Evolutionary conservation across 2,797 vertebrate species (phyloP), one percentile per base, ranked within the genome.

Genomic region (Xiphophorus birchmanni): DNA sequence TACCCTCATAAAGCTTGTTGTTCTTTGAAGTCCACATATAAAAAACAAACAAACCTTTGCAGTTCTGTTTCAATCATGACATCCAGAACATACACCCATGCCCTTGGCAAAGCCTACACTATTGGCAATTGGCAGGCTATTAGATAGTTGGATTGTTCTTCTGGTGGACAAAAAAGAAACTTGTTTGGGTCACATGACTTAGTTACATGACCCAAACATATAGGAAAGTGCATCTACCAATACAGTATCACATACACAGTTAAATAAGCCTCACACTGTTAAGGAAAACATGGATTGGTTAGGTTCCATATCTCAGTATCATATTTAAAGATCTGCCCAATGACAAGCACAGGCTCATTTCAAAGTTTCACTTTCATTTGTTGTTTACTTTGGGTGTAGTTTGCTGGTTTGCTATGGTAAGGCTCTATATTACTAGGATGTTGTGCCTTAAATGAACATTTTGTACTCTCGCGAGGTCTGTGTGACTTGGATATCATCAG

Each of bases 291-390:
- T 10, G 21, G 4, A 42, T 69, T 69, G 5, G 23, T 69, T 44
- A 69, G 67, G 26, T 5, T 23, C 21, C 18, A 42, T 13, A 69
- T 26, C 40, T 11, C 21, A 42, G 3, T 23, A 40, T 67, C 9
- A 1, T 67, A 67, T 40, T 35, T 67, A 37, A 67, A 67, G 67
- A 26, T 26, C 11, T 69, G 67, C 4, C 40, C 67, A n/a, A 26
- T 69, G 42, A 11, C 21, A 44, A 69, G 23, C 67, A 42, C 40
- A 44, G 67, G 4, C 67, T 69, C 40, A 26, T 69, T 42, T 37
- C 40, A 67, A 37, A 13, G 67, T 69, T 69, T 69, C 67, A 69
- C 40, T 69, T 69, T 69, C 67, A 26, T 69, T 69, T 17, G 37
- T 32, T 69, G 37, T 69, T 69, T 69, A 26, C 40, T 44, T 69